Percentiles rank a stretch among this genome's conserved stretches.
phyloP scores from a whole-genome alignment of 1,140 invertebrate species.

The Nephila pilipes region DNA sequence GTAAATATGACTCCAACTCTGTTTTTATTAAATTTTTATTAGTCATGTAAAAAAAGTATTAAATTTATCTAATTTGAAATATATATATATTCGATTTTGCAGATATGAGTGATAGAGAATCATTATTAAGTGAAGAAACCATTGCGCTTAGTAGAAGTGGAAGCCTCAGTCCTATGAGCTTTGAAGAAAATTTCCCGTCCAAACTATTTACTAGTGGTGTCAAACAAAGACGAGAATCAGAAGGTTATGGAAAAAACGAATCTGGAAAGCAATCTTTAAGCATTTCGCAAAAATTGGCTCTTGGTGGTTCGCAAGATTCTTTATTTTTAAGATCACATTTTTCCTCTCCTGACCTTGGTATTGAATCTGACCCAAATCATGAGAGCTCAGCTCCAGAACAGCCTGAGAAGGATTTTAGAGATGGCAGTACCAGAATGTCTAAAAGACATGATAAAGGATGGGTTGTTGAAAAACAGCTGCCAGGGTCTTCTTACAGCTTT shows the following conservation, averaged over 20 bases:
- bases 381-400: constrained; percentile 64
- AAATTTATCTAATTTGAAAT: too few relatives aligned
- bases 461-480: background rate
- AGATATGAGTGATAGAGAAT: constrained; percentile 64
- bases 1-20: background rate
- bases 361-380: constrained; percentile 76
- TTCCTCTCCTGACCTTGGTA: constrained; percentile 73
- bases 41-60: too few relatives aligned
- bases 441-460: background rate
- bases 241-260: background rate
- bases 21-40: too few relatives aligned
- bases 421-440: background rate
- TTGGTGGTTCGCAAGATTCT: constrained; percentile 61
- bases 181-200: constrained; percentile 43
- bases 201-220: background rate
- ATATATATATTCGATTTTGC: background rate
- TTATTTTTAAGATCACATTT: constrained; percentile 59
- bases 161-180: constrained; percentile 61
- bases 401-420: background rate
- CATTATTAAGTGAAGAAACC: constrained; percentile 64
- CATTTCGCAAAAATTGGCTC: background rate
- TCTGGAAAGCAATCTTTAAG: background rate
- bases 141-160: constrained; percentile 58
- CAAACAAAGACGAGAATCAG: background rate
- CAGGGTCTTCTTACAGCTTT: background rate